Evolutionary conservation across 1,140 invertebrate species (phyloP).

Genomic region (Ectropis grisescens): DNA sequence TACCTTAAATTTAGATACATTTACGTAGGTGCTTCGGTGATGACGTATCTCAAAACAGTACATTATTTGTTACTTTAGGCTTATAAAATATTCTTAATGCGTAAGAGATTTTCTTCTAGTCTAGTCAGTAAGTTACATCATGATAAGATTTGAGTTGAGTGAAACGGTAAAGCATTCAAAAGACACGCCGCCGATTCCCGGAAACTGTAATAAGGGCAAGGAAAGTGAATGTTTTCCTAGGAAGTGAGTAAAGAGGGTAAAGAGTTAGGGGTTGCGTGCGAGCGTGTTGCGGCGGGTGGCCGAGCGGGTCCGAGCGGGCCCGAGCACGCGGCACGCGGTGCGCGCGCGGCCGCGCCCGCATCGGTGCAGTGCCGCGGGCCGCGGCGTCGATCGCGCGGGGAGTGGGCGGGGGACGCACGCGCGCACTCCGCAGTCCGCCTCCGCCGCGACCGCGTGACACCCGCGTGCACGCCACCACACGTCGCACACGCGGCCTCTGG

Average conservation of each 20-base stretch:
- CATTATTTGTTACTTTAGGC: no score
- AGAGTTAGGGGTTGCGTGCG: constrained; percentile 32
- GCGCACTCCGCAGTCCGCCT: constrained; percentile 6
- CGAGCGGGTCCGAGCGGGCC: constrained; percentile 20
- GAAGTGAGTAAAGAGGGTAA: constrained; percentile 9
- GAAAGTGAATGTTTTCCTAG: constrained; percentile 34
- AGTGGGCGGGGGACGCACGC: constrained; percentile 17
- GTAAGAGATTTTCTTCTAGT: no score
- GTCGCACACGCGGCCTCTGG: constrained; percentile 10
- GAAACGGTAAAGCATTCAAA: no score
- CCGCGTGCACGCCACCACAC: constrained; percentile 21
- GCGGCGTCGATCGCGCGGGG: constrained; percentile 29
- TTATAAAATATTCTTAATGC: no score
- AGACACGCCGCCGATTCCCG: no score
- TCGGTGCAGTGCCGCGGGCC: constrained; percentile 38
- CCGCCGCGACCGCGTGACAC: no score
- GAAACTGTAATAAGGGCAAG: constrained; percentile 21
- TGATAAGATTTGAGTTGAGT: no score
- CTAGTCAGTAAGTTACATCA: no score
- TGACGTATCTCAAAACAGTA: no score
- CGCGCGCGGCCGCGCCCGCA: constrained; percentile 14
- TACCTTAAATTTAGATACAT: no score
- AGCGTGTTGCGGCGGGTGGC: constrained; percentile 5
- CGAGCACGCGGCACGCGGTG: constrained; percentile 31
- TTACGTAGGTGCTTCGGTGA: no score